A percentile compares a stretch with the other conserved stretches of the same genome.
Evolutionary conservation across 2,113 vertebrate species (phyloP).

Genomic region (Spermophilus dauricus): DNA sequence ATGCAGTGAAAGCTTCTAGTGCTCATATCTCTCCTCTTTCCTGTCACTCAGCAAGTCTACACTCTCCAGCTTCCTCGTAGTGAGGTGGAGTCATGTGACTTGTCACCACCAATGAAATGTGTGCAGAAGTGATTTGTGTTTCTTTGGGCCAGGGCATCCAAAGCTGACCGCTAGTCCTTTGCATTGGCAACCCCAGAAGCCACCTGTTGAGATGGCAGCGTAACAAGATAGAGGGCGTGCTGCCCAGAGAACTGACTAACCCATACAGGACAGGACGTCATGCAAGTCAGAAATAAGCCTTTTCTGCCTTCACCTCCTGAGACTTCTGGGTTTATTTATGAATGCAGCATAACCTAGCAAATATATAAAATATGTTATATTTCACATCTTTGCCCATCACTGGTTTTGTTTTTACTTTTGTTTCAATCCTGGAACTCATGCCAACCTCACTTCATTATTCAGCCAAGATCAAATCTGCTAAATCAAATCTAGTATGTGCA

Average conservation of each 20-base stretch:
- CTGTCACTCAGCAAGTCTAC: background rate
- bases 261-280: background rate
- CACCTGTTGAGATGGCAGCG: background rate
- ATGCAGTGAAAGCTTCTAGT: background rate
- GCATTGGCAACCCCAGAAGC: constrained; percentile 15
- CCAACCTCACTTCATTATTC: constrained; percentile 45
- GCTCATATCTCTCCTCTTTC: background rate
- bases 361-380: background rate
- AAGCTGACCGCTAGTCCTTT: background rate
- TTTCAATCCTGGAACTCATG: constrained; percentile 40
- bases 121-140: background rate
- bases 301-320: background rate
- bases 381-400: background rate
- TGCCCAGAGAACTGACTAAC: background rate
- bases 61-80: background rate
- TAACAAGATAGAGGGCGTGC: background rate
- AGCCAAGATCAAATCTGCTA: constrained; percentile 22
- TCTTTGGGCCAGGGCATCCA: background rate
- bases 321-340: background rate
- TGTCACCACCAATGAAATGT: background rate
- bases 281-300: background rate
- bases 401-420: constrained; percentile 56
- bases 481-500: constrained; percentile 34
- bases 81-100: background rate
- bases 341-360: background rate